These are phyloP conservation scores for Lasiurus cinereus DNA, from an alignment of 2,113 vertebrate genomes.

Conservation along the genomic window DNA sequence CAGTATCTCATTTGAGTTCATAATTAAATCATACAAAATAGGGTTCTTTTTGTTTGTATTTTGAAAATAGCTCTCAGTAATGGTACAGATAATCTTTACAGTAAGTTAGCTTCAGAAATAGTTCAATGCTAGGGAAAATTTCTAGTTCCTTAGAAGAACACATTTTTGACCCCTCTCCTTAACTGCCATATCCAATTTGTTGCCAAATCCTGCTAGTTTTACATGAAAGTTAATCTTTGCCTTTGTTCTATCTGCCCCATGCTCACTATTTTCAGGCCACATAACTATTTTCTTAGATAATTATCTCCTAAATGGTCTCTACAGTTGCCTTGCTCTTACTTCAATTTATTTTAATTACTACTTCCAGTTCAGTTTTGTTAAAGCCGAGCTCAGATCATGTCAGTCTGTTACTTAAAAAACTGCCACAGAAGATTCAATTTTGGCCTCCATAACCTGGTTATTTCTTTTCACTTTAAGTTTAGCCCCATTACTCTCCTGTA, in stretches of 20 bases:
- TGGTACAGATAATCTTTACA: background rate
- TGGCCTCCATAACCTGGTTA: background rate
- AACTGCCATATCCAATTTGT: background rate
- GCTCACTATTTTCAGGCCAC: background rate
- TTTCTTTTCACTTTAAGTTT: slow-evolving; percentile 19
- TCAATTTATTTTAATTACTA: background rate
- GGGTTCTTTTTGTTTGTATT: background rate
- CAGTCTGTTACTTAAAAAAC: background rate
- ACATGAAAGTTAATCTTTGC: background rate
- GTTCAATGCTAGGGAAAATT: background rate
- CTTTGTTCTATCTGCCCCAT: background rate
- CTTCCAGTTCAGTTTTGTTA: background rate
- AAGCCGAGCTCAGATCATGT: background rate
- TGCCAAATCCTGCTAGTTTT: background rate
- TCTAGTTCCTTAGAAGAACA: background rate
- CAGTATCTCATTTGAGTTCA: background rate
- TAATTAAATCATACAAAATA: slow-evolving; percentile 43
- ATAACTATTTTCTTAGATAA: background rate
- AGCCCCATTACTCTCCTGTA: background rate
- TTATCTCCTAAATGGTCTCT: background rate
- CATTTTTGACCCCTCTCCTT: background rate
- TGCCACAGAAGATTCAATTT: background rate
- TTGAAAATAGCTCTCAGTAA: slow-evolving; percentile 44
- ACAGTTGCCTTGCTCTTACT: background rate
- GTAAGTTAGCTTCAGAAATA: background rate